Evolutionary conservation across 2,888 invertebrate genomes (phyloP), one percentile per base, ranked within the genome.

Genomic region (Tubiluchus corallicola): DNA sequence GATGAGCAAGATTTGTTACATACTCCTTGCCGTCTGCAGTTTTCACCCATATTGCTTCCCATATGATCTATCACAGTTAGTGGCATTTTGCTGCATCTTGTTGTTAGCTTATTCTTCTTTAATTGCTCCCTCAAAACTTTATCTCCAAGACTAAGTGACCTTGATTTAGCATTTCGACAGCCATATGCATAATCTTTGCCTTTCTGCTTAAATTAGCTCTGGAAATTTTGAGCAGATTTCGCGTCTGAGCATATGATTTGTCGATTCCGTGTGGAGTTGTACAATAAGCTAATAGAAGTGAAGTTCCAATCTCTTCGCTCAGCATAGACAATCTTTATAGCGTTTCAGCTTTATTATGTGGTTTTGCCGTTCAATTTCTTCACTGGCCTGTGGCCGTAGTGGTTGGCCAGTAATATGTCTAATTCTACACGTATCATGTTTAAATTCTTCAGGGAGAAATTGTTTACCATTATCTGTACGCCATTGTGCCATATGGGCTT

Each of bases 341-440:
- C 29, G 17, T 46, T 53, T 53, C 39, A 50, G 21, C 13, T 52
- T 20, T 13, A 48, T 45, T 15, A 45, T 4, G 29, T n/a, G 29
- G 45, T 54, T 53, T 21, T 51, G 51, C n/a, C 49, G 20, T 41
- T 53, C 49, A 3, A 50, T 48, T 21, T 51, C 48, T 2, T 52
- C 49, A 40, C 51, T 54, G 17, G 50, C 51, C 4, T 43, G 42
- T 9, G 52, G 49, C 20, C 46, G 44, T 17, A 51, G 40, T 2
- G 52, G 49, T n/a, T 9, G 9, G 9, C 9, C n/a, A 9, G 9
- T 29, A n/a, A 9, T 9, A n/a, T 29, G 29, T 29, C n/a, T n/a
- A 29, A 9, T 29, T 9, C 29, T n/a, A 29, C 9, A 9, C n/a
- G 9, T n/a, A n/a, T n/a, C 9, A n/a, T 9, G 29, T n/a, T 29